These are phyloP conservation scores for Stenopsyche tienmushanensis DNA, from an alignment of 1,140 invertebrate genomes.

Conservation along the genomic window DNA sequence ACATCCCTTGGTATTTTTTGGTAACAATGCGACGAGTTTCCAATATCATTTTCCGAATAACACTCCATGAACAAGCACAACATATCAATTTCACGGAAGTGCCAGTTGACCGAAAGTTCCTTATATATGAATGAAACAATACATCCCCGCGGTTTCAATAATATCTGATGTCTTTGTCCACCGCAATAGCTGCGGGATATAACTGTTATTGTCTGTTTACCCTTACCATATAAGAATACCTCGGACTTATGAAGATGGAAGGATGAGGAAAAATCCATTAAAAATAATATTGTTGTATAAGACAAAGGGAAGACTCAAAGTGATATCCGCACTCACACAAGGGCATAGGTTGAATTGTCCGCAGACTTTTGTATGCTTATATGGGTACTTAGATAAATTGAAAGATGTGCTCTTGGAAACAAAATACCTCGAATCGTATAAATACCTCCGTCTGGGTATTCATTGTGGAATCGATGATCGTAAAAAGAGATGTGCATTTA, in stretches of 20 bases:
- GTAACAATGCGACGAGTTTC: constrained; percentile 18
- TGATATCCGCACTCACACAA: too few species aligned
- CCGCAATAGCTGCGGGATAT: constrained; percentile 24
- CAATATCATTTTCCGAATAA: constrained; percentile 13
- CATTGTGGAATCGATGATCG: too few species aligned
- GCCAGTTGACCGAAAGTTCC: constrained; percentile 22
- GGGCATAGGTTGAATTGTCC: too few species aligned
- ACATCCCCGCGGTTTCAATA: constrained; percentile 14
- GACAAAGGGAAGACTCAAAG: constrained; percentile 5
- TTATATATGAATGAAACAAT: not conserved
- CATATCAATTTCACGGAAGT: constrained; percentile 26
- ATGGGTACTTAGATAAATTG: too few species aligned
- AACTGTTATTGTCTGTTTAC: constrained; percentile 29
- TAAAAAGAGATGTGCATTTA: not conserved
- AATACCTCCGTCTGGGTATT: too few species aligned
- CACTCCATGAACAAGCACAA: constrained; percentile 25
- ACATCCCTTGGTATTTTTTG: too few species aligned
- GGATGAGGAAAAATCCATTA: constrained; percentile 17
- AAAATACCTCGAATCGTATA: too few species aligned
- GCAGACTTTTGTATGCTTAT: too few species aligned
- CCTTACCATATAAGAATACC: constrained; percentile 7
- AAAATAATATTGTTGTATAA: constrained; percentile 24
- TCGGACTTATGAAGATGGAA: too few species aligned
- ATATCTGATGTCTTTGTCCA: constrained; percentile 26
- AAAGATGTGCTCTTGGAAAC: too few species aligned